Base-by-base conservation (phyloP, 2,113 vertebrate species). In the Tenebrosternarchus preto region DNA sequence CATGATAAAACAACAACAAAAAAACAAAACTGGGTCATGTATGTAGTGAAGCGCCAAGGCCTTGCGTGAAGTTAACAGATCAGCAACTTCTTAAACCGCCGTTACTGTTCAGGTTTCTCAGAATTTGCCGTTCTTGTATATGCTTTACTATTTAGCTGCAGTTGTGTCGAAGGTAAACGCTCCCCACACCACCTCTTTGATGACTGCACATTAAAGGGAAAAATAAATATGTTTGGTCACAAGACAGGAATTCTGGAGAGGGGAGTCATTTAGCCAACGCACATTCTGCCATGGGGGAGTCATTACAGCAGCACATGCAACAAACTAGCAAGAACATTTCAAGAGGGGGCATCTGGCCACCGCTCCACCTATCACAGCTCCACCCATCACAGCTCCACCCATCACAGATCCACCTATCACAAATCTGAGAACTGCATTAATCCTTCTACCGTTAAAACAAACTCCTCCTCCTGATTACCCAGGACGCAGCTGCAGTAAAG, bases 141-240 rank as follows among this genome's bases (percentile, higher is more conserved):
- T 88, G 91, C 88, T 90, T 88, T n/a, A 86, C 87, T 83, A 87
- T 92, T 88, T 88, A 87, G 88, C 33, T 82, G 73, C 82, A 84
- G 80, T 68, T 84, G 85, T 85, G 86, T 89, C 86, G 88, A 76
- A 73, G 82, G 86, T 80, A 88, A 89, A 80, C 24, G 61, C 75
- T 50, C 63, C 66, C 83, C 15, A 15, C 67, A 55, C 36, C 87
- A 83, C 88, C 11, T 78, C 76, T 88, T 91, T 91, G 90, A 92
- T 92, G 91, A 92, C 87, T 91, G 87, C 88, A 82, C 81, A 90
- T 91, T 87, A 90, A 88, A 88, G 87, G 87, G 76, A 87, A 83
- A 86, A 85, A 91, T 89, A 87, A 91, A 92, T 88, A 86, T 64
- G 79, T 90, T 88, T 86, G 91, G 88, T 90, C 89, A 88, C 80